Conservation (phyloP, 2,797 vertebrate species). For the Sebastes paucispinis region DNA sequence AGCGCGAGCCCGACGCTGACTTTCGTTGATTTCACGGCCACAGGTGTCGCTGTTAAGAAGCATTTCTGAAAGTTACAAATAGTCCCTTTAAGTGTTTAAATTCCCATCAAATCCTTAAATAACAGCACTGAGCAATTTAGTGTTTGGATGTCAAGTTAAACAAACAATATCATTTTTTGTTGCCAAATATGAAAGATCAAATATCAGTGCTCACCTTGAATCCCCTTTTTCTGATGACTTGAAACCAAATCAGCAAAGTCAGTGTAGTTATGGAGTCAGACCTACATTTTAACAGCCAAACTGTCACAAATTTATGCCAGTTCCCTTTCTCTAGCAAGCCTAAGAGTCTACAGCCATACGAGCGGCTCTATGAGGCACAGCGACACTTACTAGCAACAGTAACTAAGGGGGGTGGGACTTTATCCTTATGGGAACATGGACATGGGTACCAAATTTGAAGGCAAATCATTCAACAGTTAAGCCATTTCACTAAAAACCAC, state of each 20-base stretch:
- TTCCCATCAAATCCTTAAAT: neutral
- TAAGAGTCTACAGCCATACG: neutral
- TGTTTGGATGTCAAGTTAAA: neutral
- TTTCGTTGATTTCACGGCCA: too few relatives aligned
- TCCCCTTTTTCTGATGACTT: neutral
- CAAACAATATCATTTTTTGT: rapidly evolving
- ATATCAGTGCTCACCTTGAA: neutral
- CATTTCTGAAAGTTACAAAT: too few relatives aligned
- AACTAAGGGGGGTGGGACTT: too few relatives aligned
- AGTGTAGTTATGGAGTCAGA: neutral
- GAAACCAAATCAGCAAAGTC: neutral
- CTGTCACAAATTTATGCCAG: too few relatives aligned
- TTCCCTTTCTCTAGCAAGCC: neutral
- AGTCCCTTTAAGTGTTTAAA: neutral
- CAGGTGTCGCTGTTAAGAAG: too few relatives aligned
- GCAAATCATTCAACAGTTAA: too few relatives aligned
- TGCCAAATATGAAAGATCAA: neutral
- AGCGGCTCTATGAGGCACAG: neutral
- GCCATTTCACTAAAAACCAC: neutral
- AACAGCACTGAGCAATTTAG: neutral
- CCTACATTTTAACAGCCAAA: neutral
- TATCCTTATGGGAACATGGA: rapidly evolving
- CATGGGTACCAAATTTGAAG: too few relatives aligned
- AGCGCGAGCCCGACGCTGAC: too few relatives aligned
- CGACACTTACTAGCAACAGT: too few relatives aligned